phyloP scores from a whole-genome alignment of 2,113 vertebrate species.

The Cephalopterus ornatus region DNA sequence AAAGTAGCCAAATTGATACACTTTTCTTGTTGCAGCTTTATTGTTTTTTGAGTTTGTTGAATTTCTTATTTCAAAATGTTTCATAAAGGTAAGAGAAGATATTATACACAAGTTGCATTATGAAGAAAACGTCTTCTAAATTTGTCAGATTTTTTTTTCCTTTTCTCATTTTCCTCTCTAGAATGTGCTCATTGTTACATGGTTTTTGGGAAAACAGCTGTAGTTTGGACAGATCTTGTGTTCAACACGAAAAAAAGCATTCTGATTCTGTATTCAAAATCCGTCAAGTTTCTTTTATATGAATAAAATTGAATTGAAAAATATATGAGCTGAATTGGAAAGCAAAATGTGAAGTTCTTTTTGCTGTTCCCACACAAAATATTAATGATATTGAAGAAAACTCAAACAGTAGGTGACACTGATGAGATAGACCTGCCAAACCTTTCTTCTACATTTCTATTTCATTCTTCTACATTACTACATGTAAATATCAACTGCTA shows the following conservation, averaged over 20 bases:
- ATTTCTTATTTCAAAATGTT: not conserved
- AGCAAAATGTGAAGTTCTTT: not conserved
- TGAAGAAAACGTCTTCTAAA: not conserved
- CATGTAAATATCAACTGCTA: not conserved
- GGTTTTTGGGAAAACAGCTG: not conserved
- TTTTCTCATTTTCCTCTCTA: not conserved
- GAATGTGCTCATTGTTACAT: not conserved
- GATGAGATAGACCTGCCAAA: not conserved
- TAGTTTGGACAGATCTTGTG: not conserved
- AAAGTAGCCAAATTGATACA: not conserved
- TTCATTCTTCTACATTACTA: not conserved
- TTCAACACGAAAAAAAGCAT: not conserved
- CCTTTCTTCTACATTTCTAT: not conserved
- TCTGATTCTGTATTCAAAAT: not conserved
- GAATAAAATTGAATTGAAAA: not conserved
- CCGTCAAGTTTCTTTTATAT: not conserved
- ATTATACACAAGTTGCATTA: not conserved
- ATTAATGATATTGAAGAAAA: not conserved
- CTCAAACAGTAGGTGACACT: not conserved
- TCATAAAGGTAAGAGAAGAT: not conserved
- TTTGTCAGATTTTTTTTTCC: fast-evolving
- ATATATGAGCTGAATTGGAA: not conserved
- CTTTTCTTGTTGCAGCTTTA: not conserved
- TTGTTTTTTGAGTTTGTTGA: not conserved
- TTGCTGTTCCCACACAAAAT: not conserved